Evolutionary conservation across 2,113 vertebrate species (phyloP), one percentile per base, ranked within the genome.

Genomic region (Austrofundulus limnaeus): DNA sequence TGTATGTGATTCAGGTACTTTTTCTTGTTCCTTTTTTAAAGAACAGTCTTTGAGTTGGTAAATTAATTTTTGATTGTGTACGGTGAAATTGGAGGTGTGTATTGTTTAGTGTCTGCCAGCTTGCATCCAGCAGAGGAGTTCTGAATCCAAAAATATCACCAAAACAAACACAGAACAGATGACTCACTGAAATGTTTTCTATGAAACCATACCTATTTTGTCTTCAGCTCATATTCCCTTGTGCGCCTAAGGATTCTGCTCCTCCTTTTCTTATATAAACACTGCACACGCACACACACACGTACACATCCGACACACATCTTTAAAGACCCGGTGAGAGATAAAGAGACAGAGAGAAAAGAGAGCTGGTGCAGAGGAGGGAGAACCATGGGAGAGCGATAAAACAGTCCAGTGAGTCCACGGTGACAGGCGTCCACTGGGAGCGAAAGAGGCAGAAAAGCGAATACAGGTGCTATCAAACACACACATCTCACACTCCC

Each of bases 371-470:
- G 63, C 42, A 62, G 47, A 38, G 54, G 54, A 38, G 56, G 64
- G 64, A 34, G 75, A 72, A 82, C 54, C 70, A 68, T 50, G 78
- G 83, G 80, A 88, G 65, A 68, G 74, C 55, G 81, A 87, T 89
- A 87, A 90, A 90, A 88, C 80, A 85, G 83, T 83, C 78, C 80
- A 82, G 78, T 82, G 85, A 86, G 77, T 84, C 82, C 60, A 58
- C 60, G 72, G 89, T 88, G 89, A 90, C 89, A 89, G 79, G 77
- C 45, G 41, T 86, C 89, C 78, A 52, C 66, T 61, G 86, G 87
- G 85, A 87, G 72, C 69, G 64, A 67, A 61, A 61, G 73, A 77
- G 69, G 72, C 28, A 19, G 83, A 84, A 80, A 80, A 87, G 72
- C 49, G 58, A 85, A 82, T 72, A 77, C 76, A 85, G 81, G 86